Evolutionary conservation across 2,113 vertebrate species (phyloP), one percentile per base, ranked within the genome.

Genomic region (Vulpes vulpes): DNA sequence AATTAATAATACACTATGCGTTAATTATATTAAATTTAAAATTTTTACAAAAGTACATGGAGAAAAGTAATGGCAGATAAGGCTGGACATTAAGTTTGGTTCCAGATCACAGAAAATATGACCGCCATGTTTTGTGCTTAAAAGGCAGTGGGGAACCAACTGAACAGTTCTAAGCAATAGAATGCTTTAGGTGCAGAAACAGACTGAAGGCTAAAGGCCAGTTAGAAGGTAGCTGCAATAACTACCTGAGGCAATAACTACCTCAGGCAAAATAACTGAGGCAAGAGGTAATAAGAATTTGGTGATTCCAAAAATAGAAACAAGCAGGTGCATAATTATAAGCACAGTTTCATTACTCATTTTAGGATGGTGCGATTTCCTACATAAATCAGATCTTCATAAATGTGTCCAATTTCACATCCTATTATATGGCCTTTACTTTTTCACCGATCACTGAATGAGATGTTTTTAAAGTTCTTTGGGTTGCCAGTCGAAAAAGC

Each of bases 241-340:
- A 96, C 76, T 95, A 35, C 35, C 35, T 2, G 35, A 35, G 35
- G 35, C 35, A 35, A 35, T 35, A 35, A 35, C 35, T 35, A 35
- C 35, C 35, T 35, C 35, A 35, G 35, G 35, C 35, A 35, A 35
- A 94, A 89, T 84, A 86, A 96, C 76, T 95, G 73, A 95, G 83
- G 62, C 88, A 96, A 96, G 79, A 67, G 55, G 83, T 82, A 92
- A 80, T 69, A 95, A 94, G 96, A 97, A 94, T 32, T 87, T 90
- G 84, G 97, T 95, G 92, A 96, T 59, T 94, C 95, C 57, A 16
- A 94, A 93, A 97, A 97, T 60, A 96, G 96, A 95, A 97, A 95
- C 96, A 92, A 92, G 87, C 98, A 98, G 96, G 95, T 97, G 96
- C 96, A 92, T 74, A 94, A 96, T 96, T 96, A 94, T 30, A 84